Evolutionary conservation across 1,140 invertebrate genomes (phyloP), one percentile per base, ranked within the genome.

Genomic region (Latrodectus geometricus): DNA sequence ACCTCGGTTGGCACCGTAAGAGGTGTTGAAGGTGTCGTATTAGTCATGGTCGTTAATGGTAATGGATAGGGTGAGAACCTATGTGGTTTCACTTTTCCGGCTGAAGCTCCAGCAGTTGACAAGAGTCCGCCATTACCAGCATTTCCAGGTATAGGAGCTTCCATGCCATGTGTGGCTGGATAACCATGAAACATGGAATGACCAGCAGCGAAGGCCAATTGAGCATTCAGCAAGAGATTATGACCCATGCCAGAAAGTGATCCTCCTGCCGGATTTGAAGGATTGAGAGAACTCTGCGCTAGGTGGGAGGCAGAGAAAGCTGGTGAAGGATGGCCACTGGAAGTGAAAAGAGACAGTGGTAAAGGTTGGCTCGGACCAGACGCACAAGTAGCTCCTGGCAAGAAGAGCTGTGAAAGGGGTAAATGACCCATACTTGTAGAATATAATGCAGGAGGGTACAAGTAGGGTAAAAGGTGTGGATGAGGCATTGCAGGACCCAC

Each of bases 401-500:
- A 94, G 89, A 95, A 94, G 74, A 95, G 93, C 0, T 93, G 94
- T 8, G 90, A 89, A 4, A 92, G 92, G 9, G 69, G 88, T 80
- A 84, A 75, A 49, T 86, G 88, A n/a, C 73, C 79, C 88, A 80
- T 89, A 50, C 78, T 83, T 17, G 75, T 49, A 20, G 94, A 95
- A 91, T 97, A 97, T 75, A 97, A 91, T 4, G 95, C 95, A 3
- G 93, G 93, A n/a, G 95, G 95, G 90, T 97, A 97, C 17, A 97
- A 93, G 92, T 97, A 97, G 81, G 96, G 96, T 74, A 87, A 68
- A 88, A 97, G 92, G 74, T 97, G 92, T 20, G 90, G 90, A 17
- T 95, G 95, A 14, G 96, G 96, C 89, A 97, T 96, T 14, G 96
- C 94, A 21, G 96, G 96, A 12, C 96, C 96, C 8, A 97, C 94